phyloP scores from a whole-genome alignment of 1,140 invertebrate genomes.

The Drosophila lowei region DNA sequence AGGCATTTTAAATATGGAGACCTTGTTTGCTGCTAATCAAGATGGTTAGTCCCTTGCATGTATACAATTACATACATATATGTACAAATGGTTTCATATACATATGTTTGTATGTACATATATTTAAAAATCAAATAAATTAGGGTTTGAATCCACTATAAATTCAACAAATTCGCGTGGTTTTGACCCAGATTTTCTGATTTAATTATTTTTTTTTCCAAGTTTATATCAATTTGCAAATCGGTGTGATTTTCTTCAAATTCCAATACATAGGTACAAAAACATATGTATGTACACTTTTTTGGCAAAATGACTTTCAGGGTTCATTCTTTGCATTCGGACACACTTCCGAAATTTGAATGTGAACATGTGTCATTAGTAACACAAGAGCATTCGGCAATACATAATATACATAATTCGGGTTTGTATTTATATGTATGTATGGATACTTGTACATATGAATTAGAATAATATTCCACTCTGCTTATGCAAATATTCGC shows the following conservation, averaged over 20 bases:
- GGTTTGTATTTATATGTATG: neutral
- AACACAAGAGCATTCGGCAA: no score
- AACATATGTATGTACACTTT: conserved; percentile 5
- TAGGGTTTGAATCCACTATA: conserved; percentile 25
- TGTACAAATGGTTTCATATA: neutral
- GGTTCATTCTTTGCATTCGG: no score
- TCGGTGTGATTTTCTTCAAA: conserved; percentile 18
- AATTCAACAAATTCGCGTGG: conserved; percentile 37
- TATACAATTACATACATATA: neutral
- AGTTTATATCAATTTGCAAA: conserved; percentile 23
- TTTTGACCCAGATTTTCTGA: conserved; percentile 51
- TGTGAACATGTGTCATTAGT: neutral
- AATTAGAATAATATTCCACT: conserved; percentile 18
- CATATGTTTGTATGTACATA: conserved; percentile 3
- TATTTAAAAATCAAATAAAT: conserved; percentile 27
- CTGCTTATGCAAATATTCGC: conserved; percentile 11
- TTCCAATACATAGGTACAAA: neutral
- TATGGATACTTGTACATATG: neutral
- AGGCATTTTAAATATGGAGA: no score
- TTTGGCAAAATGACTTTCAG: neutral
- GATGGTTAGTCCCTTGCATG: no score
- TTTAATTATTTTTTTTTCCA: conserved; percentile 13
- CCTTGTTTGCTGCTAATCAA: no score
- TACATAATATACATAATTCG: neutral
- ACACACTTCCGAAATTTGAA: neutral